Conservation (phyloP, 2,888 invertebrate species). For the Zygothrica quintamaculata region DNA sequence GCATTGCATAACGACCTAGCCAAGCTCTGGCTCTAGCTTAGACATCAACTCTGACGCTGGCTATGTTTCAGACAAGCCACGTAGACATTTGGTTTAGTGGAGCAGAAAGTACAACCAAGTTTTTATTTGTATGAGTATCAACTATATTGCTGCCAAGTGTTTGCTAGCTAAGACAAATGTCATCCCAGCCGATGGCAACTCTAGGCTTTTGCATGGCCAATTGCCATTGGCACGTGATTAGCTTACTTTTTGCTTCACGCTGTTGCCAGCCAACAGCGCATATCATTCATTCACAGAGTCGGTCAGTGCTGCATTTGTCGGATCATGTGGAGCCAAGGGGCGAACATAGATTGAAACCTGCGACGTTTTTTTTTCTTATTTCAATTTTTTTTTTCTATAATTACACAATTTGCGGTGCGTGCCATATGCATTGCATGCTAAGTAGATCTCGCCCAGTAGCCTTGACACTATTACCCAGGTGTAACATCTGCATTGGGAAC, state of each 20-base stretch:
- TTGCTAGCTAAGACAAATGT: slow-evolving; percentile 64
- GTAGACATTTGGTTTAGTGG: slow-evolving; percentile 60
- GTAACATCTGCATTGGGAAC: slow-evolving; percentile 14
- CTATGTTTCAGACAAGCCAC: slow-evolving; percentile 33
- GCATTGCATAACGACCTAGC: slow-evolving; percentile 66
- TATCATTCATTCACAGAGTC: slow-evolving; percentile 48
- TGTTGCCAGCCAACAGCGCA: slow-evolving; percentile 31
- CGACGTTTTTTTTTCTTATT: too few relatives aligned
- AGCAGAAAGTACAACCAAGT: slow-evolving; percentile 64
- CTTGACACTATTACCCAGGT: slow-evolving; percentile 66
- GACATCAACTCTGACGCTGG: background rate
- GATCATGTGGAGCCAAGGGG: slow-evolving; percentile 3
- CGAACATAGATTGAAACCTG: slow-evolving; percentile 16
- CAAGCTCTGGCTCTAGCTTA: slow-evolving; percentile 23
- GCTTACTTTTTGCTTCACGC: slow-evolving; percentile 50
- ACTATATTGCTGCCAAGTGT: slow-evolving; percentile 45
- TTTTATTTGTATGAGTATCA: slow-evolving; percentile 37
- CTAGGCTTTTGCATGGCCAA: slow-evolving; percentile 56
- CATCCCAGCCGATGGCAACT: slow-evolving; percentile 49
- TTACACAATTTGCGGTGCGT: slow-evolving; percentile 58
- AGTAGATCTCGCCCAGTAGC: slow-evolving; percentile 47
- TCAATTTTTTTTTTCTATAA: too few relatives aligned
- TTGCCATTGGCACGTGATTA: slow-evolving; percentile 77
- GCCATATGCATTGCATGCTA: slow-evolving; percentile 52
- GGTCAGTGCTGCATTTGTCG: slow-evolving; percentile 39